phyloP scores from a whole-genome alignment of 2,888 invertebrate species.

The Amblyteles armatorius region DNA sequence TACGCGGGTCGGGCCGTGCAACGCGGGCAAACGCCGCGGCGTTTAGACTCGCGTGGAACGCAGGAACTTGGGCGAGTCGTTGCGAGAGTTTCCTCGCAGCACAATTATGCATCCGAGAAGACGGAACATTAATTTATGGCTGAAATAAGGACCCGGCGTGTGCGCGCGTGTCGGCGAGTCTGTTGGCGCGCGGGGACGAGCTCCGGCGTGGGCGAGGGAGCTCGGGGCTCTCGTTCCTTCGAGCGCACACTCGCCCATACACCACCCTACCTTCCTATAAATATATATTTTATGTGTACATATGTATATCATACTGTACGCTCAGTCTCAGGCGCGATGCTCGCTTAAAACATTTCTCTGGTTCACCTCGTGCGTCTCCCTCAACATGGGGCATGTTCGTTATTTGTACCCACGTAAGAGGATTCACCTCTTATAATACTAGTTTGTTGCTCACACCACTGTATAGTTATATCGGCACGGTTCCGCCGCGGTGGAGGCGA shows the following conservation, averaged over 20 bases:
- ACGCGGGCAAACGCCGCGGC: slow-evolving; percentile 1
- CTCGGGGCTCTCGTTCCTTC: slow-evolving; percentile 33
- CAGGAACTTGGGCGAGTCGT: slow-evolving; percentile 27
- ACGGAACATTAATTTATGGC: slow-evolving; percentile 83
- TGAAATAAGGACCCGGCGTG: slow-evolving; percentile 81
- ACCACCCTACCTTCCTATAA: slow-evolving; percentile 15
- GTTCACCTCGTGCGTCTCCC: slow-evolving; percentile 79
- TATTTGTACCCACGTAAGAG: slow-evolving; percentile 82
- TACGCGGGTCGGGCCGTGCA: slow-evolving; percentile 4
- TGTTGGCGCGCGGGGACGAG: slow-evolving; percentile 75
- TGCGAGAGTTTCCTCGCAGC: slow-evolving; percentile 64
- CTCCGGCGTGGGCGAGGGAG: slow-evolving; percentile 45
- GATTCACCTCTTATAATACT: slow-evolving; percentile 71
- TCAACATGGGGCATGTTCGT: slow-evolving; percentile 80
- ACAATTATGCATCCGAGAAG: slow-evolving; percentile 82
- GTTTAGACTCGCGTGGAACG: background rate
- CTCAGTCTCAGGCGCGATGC: slow-evolving; percentile 73
- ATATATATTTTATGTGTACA: slow-evolving; percentile 23
- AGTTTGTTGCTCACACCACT: slow-evolving; percentile 33
- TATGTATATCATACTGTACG: slow-evolving; percentile 34
- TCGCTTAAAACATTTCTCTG: slow-evolving; percentile 84
- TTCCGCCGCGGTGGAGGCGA: slow-evolving; percentile 75
- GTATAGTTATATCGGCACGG: slow-evolving; percentile 22
- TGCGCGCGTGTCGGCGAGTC: slow-evolving; percentile 83
- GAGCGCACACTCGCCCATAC: slow-evolving; percentile 11